These are phyloP conservation scores for Ptychochromis oligacanthus DNA, from an alignment of 2,113 vertebrate genomes.

Conservation along the genomic window DNA sequence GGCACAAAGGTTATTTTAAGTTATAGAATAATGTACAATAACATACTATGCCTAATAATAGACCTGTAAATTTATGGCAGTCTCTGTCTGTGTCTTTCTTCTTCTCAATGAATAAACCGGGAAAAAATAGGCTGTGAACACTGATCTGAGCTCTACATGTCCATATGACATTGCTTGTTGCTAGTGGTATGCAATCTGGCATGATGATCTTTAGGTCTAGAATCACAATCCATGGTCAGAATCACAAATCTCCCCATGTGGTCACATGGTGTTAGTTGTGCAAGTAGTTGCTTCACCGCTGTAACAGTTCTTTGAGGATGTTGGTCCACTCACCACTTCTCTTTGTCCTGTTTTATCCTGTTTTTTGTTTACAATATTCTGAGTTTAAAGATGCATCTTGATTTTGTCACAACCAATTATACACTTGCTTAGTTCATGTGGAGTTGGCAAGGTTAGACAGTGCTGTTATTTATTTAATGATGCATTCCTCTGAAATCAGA, in stretches of 20 bases:
- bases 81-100: background rate
- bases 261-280: background rate
- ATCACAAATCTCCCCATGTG: background rate
- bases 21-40: background rate
- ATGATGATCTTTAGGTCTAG: background rate
- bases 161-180: background rate
- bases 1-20: background rate
- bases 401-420: background rate
- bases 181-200: background rate
- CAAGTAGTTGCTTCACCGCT: background rate
- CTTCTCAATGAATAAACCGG: no score
- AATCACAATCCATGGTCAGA: background rate
- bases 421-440: background rate
- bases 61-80: background rate
- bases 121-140: background rate
- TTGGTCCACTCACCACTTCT: background rate
- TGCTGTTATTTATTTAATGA: background rate
- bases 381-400: background rate
- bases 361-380: background rate
- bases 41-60: background rate
- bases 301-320: background rate
- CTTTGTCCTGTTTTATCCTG: background rate
- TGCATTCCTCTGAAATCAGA: background rate
- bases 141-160: background rate
- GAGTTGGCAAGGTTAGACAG: background rate